Evolutionary conservation across 2,797 vertebrate genomes (phyloP), one percentile per base, ranked within the genome.

Genomic region (Hydrolagus colliei): DNA sequence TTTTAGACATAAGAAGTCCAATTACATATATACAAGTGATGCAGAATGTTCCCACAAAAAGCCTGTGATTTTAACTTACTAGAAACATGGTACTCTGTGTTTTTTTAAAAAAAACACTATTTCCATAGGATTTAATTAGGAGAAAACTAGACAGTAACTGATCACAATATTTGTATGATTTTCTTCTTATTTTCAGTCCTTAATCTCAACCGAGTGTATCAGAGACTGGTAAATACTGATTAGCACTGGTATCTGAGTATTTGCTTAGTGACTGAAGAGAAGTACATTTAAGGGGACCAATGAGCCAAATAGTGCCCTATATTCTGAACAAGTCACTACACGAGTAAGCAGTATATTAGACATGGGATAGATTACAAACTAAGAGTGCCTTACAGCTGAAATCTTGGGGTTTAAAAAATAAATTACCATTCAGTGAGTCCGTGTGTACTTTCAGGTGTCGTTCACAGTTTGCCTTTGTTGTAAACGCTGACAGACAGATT

Each of bases 391-490:
- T 41, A 32, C 20, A 41, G 32, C 16, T 35, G 16, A 52, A 59
- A 76, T 35, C 68, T 67, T n/a, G 32, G 35, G 79, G 16, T 84
- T 27, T 71, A 35, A 84, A 84, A 10, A 61, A 27, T 84, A 84
- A 73, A 92, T 90, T 90, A 89, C 98, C 98, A 0, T 95, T 98
- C 87, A 97, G 91, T 0, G 95, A 96, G 94, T 99, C 98, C 0
- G 97, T 98, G 93, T 99, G 98, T 35, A 99, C 98, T 91, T 98
- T 98, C 9, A 99, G 95, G 90, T 99, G 98, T 7, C 98, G 96
- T 91, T 99, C 98, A 1, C 98, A 99, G 93, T 99, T 99, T 86
- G 98, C 98, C 92, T 99, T 99, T 0, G 98, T 99, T 92, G 98
- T 98, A 91, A 99, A 98, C 87, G 98, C 98, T 0, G 98, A 99